Base-by-base conservation (phyloP, 2,888 invertebrate genomes). In the Ennomos erosarius region DNA sequence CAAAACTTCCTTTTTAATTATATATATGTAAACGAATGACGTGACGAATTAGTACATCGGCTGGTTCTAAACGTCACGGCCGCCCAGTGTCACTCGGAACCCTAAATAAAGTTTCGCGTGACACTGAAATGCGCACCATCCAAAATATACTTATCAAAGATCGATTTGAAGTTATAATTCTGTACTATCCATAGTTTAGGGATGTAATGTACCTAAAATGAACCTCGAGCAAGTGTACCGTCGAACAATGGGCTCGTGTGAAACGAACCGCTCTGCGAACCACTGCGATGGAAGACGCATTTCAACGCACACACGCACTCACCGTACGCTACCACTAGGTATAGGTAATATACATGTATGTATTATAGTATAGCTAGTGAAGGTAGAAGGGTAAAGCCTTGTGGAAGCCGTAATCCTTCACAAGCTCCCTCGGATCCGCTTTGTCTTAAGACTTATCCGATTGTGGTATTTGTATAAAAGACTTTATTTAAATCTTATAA, bases 221-320 rank as follows among this genome's bases (percentile, higher is more conserved):
- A 38, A 38, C 16, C 26, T 26, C 36, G 34, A 6, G 2, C 33
- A 12, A 45, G 43, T 37, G 4, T 11, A n/a, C 38, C 12, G 13
- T 13, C 38, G 50, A 13, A 51, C 51, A 51, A 40, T n/a, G 36
- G 51, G 35, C 26, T 26, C 35, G 46, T 9, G 57, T 48, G 42
- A 58, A 58, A 48, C 52, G 57, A 52, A 54, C 49, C 49, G 59
- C 9, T 26, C n/a, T 13, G 8, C n/a, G 57, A 45, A 11, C 49
- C 53, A 54, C 10, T 48, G 59, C 45, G 45, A 1, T 11, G 49
- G 59, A 59, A 59, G 13, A 49, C 59, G 59, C 59, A 59, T 45
- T 49, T 45, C 40, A 39, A 35, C 58, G 58, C 58, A 58, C 58
- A 58, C 52, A 38, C 43, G 26, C 45, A 45, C 13, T 5, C 12